These are phyloP conservation scores for Argynnis bischoffii DNA, from an alignment of 2,888 invertebrate species.

Conservation along the genomic window DNA sequence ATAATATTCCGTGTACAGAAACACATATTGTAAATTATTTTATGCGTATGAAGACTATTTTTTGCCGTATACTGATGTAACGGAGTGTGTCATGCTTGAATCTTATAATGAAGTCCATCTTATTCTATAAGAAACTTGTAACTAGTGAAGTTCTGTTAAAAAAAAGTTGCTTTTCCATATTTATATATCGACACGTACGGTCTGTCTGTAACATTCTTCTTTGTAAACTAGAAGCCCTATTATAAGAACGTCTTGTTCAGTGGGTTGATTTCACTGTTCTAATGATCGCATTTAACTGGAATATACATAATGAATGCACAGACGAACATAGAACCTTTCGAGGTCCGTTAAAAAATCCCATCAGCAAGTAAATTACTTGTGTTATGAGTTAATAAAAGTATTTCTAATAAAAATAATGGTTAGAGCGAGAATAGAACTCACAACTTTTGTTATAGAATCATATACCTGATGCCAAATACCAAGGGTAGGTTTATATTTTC, in stretches of 20 bases:
- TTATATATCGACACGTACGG: slow-evolving; percentile 1
- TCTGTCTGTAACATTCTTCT: not conserved
- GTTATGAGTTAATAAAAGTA: no score
- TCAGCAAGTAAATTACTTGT: no score
- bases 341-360: no score
- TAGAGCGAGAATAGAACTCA: no score
- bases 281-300: no score
- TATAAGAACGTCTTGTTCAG: no score
- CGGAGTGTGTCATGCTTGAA: slow-evolving; percentile 34
- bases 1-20: slow-evolving; percentile 20
- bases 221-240: not conserved
- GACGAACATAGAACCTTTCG: not conserved
- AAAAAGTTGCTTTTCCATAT: slow-evolving; percentile 1
- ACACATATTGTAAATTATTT: slow-evolving; percentile 21
- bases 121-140: not conserved
- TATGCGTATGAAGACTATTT: slow-evolving; percentile 25
- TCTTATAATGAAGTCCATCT: slow-evolving; percentile 17
- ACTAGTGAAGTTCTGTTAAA: not conserved
- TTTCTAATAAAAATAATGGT: no score
- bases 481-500: no score
- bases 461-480: no score
- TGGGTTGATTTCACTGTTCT: no score
- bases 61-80: slow-evolving; percentile 38
- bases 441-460: no score
- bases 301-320: no score